These are phyloP conservation scores for Stramonita haemastoma DNA, from an alignment of 2,888 invertebrate genomes.

Conservation along the genomic window DNA sequence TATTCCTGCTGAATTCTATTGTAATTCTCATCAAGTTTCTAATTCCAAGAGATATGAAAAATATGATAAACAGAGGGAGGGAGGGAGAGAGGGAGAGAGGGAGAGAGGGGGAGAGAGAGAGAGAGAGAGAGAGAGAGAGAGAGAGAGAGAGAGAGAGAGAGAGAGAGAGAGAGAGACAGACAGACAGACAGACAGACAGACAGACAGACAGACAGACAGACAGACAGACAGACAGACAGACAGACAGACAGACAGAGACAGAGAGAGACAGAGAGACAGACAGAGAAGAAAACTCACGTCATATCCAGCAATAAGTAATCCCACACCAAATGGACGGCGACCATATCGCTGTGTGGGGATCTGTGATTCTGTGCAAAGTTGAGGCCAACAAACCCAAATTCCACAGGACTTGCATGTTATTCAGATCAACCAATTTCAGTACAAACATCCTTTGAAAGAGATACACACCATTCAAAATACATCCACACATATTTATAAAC, in stretches of 20 bases:
- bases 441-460: no score
- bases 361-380: slow-evolving; percentile 85
- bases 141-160: slow-evolving; percentile 17
- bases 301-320: slow-evolving; percentile 96
- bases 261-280: neutral
- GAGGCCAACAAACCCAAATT: no score
- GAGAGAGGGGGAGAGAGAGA: no score
- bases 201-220: neutral
- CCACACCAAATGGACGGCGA: slow-evolving; percentile 97
- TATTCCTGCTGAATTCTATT: no score
- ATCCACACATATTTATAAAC: no score
- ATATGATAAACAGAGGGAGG: no score
- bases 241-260: neutral
- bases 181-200: neutral
- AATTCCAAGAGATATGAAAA: no score
- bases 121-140: slow-evolving; percentile 2
- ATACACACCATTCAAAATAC: no score
- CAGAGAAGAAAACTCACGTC: slow-evolving; percentile 84
- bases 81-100: no score
- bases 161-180: neutral
- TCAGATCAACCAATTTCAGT: no score
- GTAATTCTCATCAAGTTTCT: no score
- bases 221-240: neutral
- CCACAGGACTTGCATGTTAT: no score
- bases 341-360: slow-evolving; percentile 98